Percentiles rank a stretch among this genome's conserved stretches.
These are phyloP conservation scores for Fopius arisanus DNA, from an alignment of 1,140 invertebrate species.

Conservation along the genomic window DNA sequence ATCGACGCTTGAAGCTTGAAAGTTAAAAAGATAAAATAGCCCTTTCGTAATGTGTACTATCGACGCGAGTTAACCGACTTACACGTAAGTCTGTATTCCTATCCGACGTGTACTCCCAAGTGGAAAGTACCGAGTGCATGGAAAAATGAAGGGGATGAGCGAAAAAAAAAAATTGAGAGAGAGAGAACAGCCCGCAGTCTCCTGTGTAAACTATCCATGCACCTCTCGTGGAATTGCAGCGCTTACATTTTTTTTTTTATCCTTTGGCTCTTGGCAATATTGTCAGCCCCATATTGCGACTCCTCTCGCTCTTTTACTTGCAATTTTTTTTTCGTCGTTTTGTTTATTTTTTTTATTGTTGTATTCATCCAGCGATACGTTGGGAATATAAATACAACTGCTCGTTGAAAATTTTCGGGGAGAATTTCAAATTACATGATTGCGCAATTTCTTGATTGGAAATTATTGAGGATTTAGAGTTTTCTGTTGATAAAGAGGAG, in stretches of 20 bases:
- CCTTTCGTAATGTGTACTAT: not conserved
- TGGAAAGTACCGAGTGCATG: not conserved
- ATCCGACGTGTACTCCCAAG: not conserved
- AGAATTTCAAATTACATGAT: too few species aligned
- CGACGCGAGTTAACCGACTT: conserved; percentile 8
- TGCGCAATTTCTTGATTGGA: too few species aligned
- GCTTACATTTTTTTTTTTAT: not conserved
- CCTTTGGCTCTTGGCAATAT: not conserved
- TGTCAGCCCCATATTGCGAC: not conserved
- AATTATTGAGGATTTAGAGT: too few species aligned
- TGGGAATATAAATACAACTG: too few species aligned
- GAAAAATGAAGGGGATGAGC: not conserved
- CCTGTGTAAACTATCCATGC: not conserved
- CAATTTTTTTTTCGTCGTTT: not conserved
- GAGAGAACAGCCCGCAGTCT: not conserved
- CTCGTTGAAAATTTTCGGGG: too few species aligned
- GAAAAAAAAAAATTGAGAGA: not conserved
- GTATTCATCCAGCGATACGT: too few species aligned
- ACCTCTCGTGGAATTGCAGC: not conserved
- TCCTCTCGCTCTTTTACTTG: not conserved
- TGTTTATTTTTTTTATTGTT: not conserved
- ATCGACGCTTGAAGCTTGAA: not conserved
- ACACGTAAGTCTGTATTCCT: not conserved
- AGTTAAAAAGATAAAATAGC: conserved; percentile 11
- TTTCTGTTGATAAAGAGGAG: too few species aligned